These are phyloP conservation scores for Drosophila sproati DNA, from an alignment of 1,140 invertebrate species.

Conservation along the genomic window DNA sequence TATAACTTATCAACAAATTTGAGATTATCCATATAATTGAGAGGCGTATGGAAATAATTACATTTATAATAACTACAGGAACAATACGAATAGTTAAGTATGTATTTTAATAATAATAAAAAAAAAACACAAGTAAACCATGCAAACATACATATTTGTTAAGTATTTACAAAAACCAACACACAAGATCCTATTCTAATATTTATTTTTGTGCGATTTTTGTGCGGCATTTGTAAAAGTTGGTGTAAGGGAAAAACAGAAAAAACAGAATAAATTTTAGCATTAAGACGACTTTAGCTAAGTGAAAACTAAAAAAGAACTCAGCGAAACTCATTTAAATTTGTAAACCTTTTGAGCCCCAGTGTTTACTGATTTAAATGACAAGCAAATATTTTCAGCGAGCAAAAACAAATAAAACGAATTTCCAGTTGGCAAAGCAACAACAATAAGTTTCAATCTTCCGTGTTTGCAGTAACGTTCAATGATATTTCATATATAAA, in stretches of 20 bases:
- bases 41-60: not conserved
- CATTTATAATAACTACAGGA: conserved; percentile 29
- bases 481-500: conserved; percentile 34
- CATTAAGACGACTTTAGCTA: conserved; percentile 35
- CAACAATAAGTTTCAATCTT: conserved; percentile 22
- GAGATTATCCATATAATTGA: not conserved
- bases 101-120: not conserved
- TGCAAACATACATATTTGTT: not conserved
- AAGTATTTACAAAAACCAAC: conserved; percentile 8
- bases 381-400: conserved; percentile 28
- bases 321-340: conserved; percentile 66
- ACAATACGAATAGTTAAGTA: conserved; percentile 1
- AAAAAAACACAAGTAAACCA: not conserved
- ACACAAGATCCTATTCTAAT: conserved; percentile 17
- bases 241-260: conserved; percentile 12
- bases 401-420: conserved; percentile 36
- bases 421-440: conserved; percentile 35
- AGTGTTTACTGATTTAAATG: conserved; percentile 81
- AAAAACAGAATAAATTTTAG: conserved; percentile 37
- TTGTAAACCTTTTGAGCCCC: conserved; percentile 80
- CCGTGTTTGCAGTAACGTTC: conserved; percentile 18
- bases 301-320: conserved; percentile 45
- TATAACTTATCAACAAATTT: conserved; percentile 6
- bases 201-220: conserved; percentile 34
- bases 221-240: conserved; percentile 23